A percentile compares a stretch with the other conserved stretches of the same genome.
These are phyloP conservation scores for Camelus bactrianus DNA, from an alignment of 2,113 vertebrate species.

Conservation along the genomic window DNA sequence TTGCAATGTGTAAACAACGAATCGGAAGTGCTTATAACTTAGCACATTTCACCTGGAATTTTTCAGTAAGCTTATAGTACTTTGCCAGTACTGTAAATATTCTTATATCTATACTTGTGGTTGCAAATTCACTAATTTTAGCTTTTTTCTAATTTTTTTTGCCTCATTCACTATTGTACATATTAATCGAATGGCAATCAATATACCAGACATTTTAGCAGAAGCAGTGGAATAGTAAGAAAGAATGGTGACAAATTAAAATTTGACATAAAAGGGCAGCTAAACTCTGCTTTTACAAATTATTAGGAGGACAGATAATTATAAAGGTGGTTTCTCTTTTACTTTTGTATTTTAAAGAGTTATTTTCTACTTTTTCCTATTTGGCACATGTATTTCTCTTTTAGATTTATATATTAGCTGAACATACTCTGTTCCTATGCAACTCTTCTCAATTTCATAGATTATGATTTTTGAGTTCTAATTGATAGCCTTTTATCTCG, in stretches of 20 bases:
- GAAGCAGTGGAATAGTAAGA: constrained; percentile 20
- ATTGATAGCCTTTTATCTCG: not conserved
- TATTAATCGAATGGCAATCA: not conserved
- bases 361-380: not conserved
- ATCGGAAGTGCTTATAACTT: not conserved
- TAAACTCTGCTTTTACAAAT: not conserved
- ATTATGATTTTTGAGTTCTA: not conserved
- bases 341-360: constrained; percentile 31
- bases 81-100: not conserved
- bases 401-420: not conserved
- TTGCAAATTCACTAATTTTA: not conserved
- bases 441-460: constrained; percentile 3
- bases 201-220: not conserved
- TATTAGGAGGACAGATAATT: not conserved
- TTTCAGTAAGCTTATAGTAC: not conserved
- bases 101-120: not conserved
- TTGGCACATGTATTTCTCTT: not conserved
- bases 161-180: not conserved
- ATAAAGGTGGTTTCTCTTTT: not conserved
- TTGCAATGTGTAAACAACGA: not conserved
- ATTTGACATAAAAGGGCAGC: not conserved
- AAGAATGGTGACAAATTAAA: constrained; percentile 7
- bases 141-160: not conserved
- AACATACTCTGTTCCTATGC: not conserved
- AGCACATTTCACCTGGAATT: not conserved